A percentile compares a stretch with the other conserved stretches of the same genome.
These are phyloP conservation scores for Oryzias curvinotus DNA, from an alignment of 2,113 vertebrate genomes.

Conservation along the genomic window DNA sequence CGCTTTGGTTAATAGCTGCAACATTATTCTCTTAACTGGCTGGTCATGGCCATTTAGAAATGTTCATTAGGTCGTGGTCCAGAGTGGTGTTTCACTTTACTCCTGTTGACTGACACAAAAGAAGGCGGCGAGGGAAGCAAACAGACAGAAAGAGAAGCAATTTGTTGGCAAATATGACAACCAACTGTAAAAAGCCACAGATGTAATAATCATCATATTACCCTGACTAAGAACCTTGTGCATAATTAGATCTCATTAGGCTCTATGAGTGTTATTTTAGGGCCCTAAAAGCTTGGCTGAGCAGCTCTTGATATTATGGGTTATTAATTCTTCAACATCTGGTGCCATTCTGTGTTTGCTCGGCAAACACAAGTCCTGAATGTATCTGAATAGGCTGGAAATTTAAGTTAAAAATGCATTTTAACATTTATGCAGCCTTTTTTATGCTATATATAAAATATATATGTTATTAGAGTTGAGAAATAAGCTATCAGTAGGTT, in stretches of 20 bases:
- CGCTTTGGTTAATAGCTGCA: conserved; percentile 77
- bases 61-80: conserved; percentile 77
- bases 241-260: conserved; percentile 76
- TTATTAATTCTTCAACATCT: conserved; percentile 75
- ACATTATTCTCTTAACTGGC: conserved; percentile 80
- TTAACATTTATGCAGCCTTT: conserved; percentile 15
- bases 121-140: conserved; percentile 3
- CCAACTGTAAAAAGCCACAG: conserved; percentile 69
- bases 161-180: conserved; percentile 55
- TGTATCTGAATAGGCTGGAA: conserved; percentile 23
- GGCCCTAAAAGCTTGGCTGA: conserved; percentile 71
- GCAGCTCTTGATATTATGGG: conserved; percentile 76
- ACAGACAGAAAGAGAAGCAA: conserved; percentile 26
- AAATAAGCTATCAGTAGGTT: conserved; percentile 11
- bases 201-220: conserved; percentile 72
- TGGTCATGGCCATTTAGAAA: conserved; percentile 81
- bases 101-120: conserved; percentile 58
- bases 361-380: conserved; percentile 32
- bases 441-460: conserved; percentile 2
- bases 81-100: conserved; percentile 71
- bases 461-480: background rate
- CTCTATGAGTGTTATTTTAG: conserved; percentile 77
- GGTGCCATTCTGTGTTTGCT: conserved; percentile 49
- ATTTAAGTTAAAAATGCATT: conserved; percentile 27
- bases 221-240: conserved; percentile 70